Conservation (phyloP, 2,888 invertebrate genomes). For the Rhagium mordax region DNA sequence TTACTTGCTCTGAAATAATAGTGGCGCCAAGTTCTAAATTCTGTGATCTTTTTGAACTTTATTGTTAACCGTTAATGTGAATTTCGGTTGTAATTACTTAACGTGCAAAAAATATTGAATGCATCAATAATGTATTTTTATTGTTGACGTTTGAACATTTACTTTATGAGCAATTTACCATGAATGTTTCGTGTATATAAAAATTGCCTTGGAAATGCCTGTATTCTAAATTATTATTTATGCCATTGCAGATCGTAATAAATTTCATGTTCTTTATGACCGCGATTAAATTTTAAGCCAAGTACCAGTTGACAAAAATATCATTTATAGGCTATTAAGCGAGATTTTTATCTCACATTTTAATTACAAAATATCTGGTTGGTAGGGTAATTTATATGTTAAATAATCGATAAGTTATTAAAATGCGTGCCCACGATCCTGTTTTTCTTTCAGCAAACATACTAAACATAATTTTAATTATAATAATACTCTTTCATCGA, state of each 20-base stretch:
- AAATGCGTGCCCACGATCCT: constrained; percentile 61
- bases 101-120: background rate
- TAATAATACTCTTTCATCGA: constrained; percentile 50
- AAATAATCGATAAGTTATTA: constrained; percentile 62
- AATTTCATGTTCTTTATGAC: constrained; percentile 52
- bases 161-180: background rate
- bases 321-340: constrained; percentile 58
- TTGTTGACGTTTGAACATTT: background rate
- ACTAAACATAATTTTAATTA: constrained; percentile 54
- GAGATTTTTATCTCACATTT: constrained; percentile 58
- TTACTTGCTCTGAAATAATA: background rate
- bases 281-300: constrained; percentile 51
- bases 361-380: constrained; percentile 57
- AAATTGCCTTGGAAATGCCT: constrained; percentile 6
- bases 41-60: background rate
- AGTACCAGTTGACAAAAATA: constrained; percentile 57
- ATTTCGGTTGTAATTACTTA: background rate
- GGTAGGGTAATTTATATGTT: constrained; percentile 58
- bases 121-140: background rate
- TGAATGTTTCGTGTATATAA: background rate
- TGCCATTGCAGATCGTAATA: constrained; percentile 44
- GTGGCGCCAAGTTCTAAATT: background rate
- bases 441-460: constrained; percentile 54
- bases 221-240: constrained; percentile 49
- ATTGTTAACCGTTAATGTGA: background rate